Conservation (phyloP, 2,888 invertebrate genomes). For the Drosophila prolongata region DNA sequence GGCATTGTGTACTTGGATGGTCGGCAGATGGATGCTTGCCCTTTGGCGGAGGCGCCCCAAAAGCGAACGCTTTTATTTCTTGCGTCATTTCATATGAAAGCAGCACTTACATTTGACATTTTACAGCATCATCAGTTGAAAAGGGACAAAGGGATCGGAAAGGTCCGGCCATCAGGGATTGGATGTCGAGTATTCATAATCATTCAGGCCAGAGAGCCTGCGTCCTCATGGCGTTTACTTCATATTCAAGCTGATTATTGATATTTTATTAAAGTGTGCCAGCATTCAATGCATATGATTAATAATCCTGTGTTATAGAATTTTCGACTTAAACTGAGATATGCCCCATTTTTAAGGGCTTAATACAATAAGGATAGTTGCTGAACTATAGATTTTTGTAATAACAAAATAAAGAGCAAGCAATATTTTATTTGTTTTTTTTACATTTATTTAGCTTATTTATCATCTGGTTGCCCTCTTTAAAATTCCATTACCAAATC, state of each 20-base stretch:
- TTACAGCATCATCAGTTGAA: conserved; percentile 35
- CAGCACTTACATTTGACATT: conserved; percentile 72
- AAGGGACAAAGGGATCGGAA: conserved; percentile 6
- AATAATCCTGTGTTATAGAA: no score
- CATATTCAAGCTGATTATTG: conserved; percentile 9
- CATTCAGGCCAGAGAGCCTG: conserved; percentile 3
- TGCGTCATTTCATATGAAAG: conserved; percentile 69
- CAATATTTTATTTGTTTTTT: no score
- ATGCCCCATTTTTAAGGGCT: no score
- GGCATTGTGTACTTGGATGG: conserved; percentile 27
- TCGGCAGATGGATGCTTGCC: conserved; percentile 50
- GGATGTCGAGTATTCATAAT: conserved; percentile 39
- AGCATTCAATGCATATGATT: no score
- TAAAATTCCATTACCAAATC: conserved; percentile 20
- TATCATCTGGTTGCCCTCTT: conserved; percentile 3
- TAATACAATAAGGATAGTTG: no score
- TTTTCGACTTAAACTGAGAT: no score
- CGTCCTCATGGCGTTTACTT: conserved; percentile 34
- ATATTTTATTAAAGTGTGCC: neutral
- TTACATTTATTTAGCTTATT: neutral
- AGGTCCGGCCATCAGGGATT: conserved; percentile 13
- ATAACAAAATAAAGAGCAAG: no score
- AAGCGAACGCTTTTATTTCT: conserved; percentile 58
- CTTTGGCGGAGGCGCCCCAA: conserved; percentile 51
- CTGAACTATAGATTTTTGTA: no score